Base-by-base conservation (phyloP, 1,140 invertebrate genomes). In the Hirudo medicinalis region DNA sequence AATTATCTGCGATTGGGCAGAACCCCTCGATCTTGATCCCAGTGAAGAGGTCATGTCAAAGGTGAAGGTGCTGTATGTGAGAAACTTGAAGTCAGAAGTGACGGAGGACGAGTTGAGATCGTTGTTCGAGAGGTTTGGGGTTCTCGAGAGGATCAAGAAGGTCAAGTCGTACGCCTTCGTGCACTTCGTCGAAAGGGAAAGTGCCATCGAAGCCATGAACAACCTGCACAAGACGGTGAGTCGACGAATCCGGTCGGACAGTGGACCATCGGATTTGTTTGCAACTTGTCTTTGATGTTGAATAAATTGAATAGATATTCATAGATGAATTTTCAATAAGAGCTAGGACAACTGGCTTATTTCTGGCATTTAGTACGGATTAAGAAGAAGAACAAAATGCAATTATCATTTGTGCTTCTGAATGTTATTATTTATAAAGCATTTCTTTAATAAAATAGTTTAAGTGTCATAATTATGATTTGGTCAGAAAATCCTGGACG, bases 151-250 rank as follows among this genome's bases (percentile, higher is more conserved):
- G 77, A 94, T 97, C 54, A 99, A 98, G 85, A 98, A 98, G 84
- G 94, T 97, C 77, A 95, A 96, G 85, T 95, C 98, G 84, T 99
- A 99, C 84, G 95, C 94, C 73, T 99, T 99, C 85, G 90, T 99
- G 78, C 95, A 99, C 84, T 99, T 96, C 85, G 94, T 96, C 82
- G 94, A 97, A 81, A 87, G 95, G 81, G 93, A 97, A 78, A 88
- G 90, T 84, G 94, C 94, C 76, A 87, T 97, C 15, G 91, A 91
- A 88, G 95, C 95, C 74, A 94, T 98, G 90, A 88, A 92, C 78
- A 90, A 89, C 77, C 82, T 97, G 76, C 93, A 98, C 85, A 90
- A 90, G 71, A 91, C 90, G 78, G 91, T 80, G 72, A 63, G 75
- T 9, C 25, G 20, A n/a, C 54, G 43, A 36, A 36, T 36, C 32